These are phyloP conservation scores for Orientallactaga bullata DNA, from an alignment of 2,113 vertebrate species.

Conservation along the genomic window DNA sequence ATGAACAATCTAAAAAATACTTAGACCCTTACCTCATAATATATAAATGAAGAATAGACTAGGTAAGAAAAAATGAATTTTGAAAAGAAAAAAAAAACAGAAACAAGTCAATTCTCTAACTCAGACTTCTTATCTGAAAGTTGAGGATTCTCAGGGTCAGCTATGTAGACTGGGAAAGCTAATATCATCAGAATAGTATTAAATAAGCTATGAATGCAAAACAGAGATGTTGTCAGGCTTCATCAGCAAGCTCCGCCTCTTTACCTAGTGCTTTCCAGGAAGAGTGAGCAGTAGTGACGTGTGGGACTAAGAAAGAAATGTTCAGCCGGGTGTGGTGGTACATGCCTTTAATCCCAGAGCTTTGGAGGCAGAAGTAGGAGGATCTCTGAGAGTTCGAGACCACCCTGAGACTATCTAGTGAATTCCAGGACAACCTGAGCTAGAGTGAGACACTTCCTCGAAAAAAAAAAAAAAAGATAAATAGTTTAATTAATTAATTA, in stretches of 20 bases:
- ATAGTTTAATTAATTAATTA: too few species aligned
- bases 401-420: too few species aligned
- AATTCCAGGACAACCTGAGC: too few species aligned
- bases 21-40: not conserved
- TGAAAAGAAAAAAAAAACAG: not conserved
- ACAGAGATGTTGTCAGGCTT: constrained; percentile 1
- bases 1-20: constrained; percentile 19
- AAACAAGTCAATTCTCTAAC: not conserved
- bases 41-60: not conserved
- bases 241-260: not conserved
- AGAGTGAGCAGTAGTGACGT: not conserved
- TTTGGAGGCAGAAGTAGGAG: too few species aligned
- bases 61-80: not conserved
- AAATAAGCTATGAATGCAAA: constrained; percentile 4
- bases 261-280: not conserved
- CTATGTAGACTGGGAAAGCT: not conserved
- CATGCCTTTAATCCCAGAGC: too few species aligned
- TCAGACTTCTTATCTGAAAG: constrained; percentile 41
- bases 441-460: too few species aligned
- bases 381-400: too few species aligned
- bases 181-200: not conserved
- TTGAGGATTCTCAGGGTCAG: not conserved
- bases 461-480: too few species aligned
- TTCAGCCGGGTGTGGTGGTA: too few species aligned
- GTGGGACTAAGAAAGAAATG: not conserved